Evolutionary conservation across 1,140 invertebrate species (phyloP).

Genomic region (Trichogramma pretiosum): DNA sequence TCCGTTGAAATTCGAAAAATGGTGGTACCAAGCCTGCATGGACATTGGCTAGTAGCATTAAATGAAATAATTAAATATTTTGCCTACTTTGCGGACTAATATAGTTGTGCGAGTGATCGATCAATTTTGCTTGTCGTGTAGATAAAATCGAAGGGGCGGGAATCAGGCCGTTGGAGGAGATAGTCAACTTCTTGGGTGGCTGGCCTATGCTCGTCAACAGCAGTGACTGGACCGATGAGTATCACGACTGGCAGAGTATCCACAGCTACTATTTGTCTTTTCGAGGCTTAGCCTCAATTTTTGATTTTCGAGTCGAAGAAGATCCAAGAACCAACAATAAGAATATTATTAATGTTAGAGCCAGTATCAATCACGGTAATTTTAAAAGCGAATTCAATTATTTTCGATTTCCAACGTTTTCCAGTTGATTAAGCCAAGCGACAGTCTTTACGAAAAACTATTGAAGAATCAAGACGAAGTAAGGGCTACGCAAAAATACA

Average conservation of each 20-base stretch:
- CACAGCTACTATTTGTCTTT: neutral
- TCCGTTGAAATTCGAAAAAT: slow-evolving; percentile 6
- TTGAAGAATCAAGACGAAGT: neutral
- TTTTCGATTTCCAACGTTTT: no score
- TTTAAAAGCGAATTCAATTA: neutral
- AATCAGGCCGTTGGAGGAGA: neutral
- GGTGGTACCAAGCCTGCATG: slow-evolving; percentile 10
- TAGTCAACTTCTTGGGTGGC: neutral
- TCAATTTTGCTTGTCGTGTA: neutral
- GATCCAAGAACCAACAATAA: neutral
- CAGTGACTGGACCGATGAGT: neutral
- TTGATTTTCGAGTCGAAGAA: neutral
- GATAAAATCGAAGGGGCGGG: slow-evolving; percentile 3
- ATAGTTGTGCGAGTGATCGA: neutral
- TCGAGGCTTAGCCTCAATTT: neutral
- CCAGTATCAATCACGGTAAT: neutral
- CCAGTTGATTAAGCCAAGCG: neutral
- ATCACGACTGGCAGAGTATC: slow-evolving; percentile 6
- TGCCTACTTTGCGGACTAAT: no score
- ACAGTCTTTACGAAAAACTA: neutral
- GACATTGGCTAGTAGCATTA: slow-evolving; percentile 6
- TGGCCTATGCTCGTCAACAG: slow-evolving; percentile 1
- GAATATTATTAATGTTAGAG: neutral
- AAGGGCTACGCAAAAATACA: neutral
- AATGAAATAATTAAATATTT: neutral